Evolutionary conservation across 2,888 invertebrate genomes (phyloP).

Genomic region (Sepioteuthis lessoniana): DNA sequence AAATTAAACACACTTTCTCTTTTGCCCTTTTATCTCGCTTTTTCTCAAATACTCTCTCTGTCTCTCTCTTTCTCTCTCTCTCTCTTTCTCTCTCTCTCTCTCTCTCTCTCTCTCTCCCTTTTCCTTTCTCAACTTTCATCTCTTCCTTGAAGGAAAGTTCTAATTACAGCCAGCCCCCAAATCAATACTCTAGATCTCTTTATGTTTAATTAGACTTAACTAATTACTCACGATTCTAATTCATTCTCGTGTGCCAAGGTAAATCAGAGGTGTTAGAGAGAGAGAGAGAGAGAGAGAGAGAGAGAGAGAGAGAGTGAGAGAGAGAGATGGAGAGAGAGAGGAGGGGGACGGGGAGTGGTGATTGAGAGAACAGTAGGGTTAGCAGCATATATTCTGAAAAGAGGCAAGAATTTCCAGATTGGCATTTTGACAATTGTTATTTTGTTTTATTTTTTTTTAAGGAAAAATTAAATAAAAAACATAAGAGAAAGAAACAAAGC

Average conservation of each 20-base stretch:
- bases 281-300: neutral
- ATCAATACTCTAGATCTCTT: slow-evolving; percentile 23
- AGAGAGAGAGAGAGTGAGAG: neutral
- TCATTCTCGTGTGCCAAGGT: slow-evolving; percentile 33
- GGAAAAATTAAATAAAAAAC: neutral
- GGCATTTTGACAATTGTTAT: slow-evolving; percentile 23
- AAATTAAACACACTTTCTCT: neutral
- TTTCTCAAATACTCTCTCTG: neutral
- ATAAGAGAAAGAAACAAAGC: too few species aligned
- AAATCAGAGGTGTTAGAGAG: slow-evolving; percentile 33
- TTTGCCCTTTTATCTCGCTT: neutral
- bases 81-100: too few species aligned
- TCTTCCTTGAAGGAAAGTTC: slow-evolving; percentile 17
- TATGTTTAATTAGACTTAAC: slow-evolving; percentile 33
- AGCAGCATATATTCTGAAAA: neutral
- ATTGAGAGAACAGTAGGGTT: neutral
- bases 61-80: neutral
- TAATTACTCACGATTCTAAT: slow-evolving; percentile 33
- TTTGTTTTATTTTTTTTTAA: neutral
- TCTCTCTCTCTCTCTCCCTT: too few species aligned
- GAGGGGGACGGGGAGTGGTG: neutral
- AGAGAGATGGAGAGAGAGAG: neutral
- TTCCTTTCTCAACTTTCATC: neutral
- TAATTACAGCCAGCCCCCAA: neutral
- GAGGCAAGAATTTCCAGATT: neutral